Conservation (phyloP, 2,888 invertebrate genomes). For the Oscheius sp. region DNA sequence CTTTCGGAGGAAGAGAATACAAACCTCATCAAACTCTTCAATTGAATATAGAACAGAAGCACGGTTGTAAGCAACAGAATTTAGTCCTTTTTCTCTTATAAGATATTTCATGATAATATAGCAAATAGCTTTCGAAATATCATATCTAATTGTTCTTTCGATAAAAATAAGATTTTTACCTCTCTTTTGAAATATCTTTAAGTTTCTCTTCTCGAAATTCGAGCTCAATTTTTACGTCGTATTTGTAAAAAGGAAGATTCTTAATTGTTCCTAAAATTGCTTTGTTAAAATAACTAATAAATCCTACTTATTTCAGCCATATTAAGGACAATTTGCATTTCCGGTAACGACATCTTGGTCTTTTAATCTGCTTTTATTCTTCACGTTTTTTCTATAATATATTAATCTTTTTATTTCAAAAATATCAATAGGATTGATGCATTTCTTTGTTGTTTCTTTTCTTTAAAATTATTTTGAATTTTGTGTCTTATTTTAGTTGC, state of each 20-base stretch:
- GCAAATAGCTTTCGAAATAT: neutral
- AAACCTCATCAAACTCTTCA: neutral
- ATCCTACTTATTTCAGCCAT: too few relatives aligned
- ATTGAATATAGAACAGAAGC: neutral
- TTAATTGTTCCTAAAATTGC: neutral
- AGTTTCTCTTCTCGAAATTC: neutral
- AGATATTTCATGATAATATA: neutral
- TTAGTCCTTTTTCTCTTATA: neutral
- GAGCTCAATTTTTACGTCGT: neutral
- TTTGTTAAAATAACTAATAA: too few relatives aligned
- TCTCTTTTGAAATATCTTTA: neutral
- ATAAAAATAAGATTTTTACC: neutral
- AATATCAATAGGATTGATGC: too few relatives aligned
- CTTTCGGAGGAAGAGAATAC: neutral
- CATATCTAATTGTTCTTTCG: neutral
- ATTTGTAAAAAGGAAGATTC: neutral
- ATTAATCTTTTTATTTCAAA: too few relatives aligned
- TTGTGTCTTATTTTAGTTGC: too few relatives aligned
- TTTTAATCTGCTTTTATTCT: too few relatives aligned
- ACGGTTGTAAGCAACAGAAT: neutral
- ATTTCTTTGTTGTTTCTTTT: too few relatives aligned
- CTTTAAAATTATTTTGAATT: too few relatives aligned
- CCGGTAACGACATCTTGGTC: too few relatives aligned
- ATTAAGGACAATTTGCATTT: too few relatives aligned
- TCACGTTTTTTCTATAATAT: too few relatives aligned